Evolutionary conservation across 2,888 invertebrate species (phyloP).

Genomic region (Subacronicta megacephala): DNA sequence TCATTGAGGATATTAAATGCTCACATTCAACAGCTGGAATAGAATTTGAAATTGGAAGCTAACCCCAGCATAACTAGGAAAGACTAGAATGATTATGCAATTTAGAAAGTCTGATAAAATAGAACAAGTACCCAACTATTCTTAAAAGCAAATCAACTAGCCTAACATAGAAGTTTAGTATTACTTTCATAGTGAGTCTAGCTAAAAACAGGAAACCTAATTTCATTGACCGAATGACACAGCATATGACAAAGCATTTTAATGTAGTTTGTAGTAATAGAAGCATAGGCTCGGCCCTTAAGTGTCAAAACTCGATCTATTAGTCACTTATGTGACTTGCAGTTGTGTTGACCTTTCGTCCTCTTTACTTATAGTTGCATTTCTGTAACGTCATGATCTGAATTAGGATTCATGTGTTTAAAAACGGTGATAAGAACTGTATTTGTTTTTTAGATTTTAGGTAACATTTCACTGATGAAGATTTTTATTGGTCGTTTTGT

Average conservation of each 20-base stretch:
- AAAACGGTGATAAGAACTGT: constrained; percentile 6
- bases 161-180: not conserved
- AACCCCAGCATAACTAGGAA: too few relatives aligned
- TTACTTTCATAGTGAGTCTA: constrained; percentile 2
- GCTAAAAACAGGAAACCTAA: constrained; percentile 3
- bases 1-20: too few relatives aligned
- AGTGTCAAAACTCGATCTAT: constrained; percentile 62
- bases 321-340: constrained; percentile 55
- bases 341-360: constrained; percentile 53
- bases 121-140: not conserved
- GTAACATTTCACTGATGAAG: too few relatives aligned
- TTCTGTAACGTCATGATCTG: constrained; percentile 34
- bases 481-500: too few relatives aligned
- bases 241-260: constrained; percentile 28
- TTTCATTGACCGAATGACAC: constrained; percentile 33
- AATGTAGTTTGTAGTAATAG: constrained; percentile 14
- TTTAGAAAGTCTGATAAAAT: not conserved
- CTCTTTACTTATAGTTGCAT: constrained; percentile 31
- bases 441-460: constrained; percentile 6
- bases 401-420: constrained; percentile 32
- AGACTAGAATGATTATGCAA: too few relatives aligned
- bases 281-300: constrained; percentile 23
- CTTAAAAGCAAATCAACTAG: not conserved
- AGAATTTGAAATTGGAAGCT: too few relatives aligned
- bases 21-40: too few relatives aligned